phyloP scores from a whole-genome alignment of 2,888 invertebrate genomes.

The Callyntrura guangdongensis region DNA sequence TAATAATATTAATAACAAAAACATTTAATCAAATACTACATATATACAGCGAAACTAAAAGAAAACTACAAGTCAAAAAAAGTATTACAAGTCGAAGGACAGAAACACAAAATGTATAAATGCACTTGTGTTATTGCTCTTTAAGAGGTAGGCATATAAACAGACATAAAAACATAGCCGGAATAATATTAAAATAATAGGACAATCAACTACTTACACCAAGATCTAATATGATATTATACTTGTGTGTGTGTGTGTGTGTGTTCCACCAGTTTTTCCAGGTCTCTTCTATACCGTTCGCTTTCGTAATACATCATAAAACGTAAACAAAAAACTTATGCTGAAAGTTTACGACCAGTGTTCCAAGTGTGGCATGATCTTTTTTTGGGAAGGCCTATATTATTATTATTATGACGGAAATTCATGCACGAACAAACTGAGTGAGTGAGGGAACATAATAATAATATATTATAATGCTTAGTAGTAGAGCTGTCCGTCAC shows the following conservation, averaged over 20 bases:
- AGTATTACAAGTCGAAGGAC: too few species aligned
- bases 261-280: too few species aligned
- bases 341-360: conserved; percentile 6
- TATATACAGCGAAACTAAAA: not conserved
- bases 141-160: too few species aligned
- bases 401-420: not conserved
- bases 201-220: not conserved
- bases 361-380: conserved; percentile 4
- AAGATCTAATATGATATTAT: not conserved
- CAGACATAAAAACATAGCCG: not conserved
- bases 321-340: not conserved
- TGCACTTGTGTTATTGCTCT: too few species aligned
- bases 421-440: conserved; percentile 16
- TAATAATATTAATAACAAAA: not conserved
- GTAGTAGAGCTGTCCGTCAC: not conserved
- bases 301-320: not conserved
- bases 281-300: not conserved
- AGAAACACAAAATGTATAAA: too few species aligned
- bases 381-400: not conserved
- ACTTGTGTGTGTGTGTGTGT: too few species aligned
- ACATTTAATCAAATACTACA: not conserved
- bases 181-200: not conserved
- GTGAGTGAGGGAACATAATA: not conserved
- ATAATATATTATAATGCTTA: not conserved
- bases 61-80: too few species aligned